Evolutionary conservation across 2,113 vertebrate species (phyloP).

Genomic region (Prolemur simus): DNA sequence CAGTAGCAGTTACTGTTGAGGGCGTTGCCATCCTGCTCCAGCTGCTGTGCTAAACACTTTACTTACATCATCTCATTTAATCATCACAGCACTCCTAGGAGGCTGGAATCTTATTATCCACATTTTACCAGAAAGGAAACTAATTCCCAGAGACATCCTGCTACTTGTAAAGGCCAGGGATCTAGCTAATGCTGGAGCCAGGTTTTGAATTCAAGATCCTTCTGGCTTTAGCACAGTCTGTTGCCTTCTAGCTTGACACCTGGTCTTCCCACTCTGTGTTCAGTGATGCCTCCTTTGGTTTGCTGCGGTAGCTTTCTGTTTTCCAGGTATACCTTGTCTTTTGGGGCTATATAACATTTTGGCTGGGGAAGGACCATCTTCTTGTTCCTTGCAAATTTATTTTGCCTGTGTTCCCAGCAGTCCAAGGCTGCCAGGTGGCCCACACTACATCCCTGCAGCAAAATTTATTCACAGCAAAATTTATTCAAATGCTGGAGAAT

Average conservation of each 20-base stretch:
- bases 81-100: background rate
- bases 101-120: background rate
- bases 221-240: background rate
- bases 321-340: background rate
- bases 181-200: background rate
- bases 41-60: background rate
- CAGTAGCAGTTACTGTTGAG: background rate
- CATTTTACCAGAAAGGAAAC: background rate
- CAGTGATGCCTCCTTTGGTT: background rate
- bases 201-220: background rate
- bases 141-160: background rate
- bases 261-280: too few relatives aligned
- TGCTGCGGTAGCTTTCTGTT: background rate
- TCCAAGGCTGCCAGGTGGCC: background rate
- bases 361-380: background rate
- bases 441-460: rapidly evolving
- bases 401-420: background rate
- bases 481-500: background rate
- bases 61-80: background rate
- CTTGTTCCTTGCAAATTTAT: background rate
- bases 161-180: background rate
- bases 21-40: too few relatives aligned
- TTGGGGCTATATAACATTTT: background rate
- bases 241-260: background rate
- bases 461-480: background rate